Evolutionary conservation across 2,797 vertebrate species (phyloP), one percentile per base, ranked within the genome.

Genomic region (Leuciscus waleckii): DNA sequence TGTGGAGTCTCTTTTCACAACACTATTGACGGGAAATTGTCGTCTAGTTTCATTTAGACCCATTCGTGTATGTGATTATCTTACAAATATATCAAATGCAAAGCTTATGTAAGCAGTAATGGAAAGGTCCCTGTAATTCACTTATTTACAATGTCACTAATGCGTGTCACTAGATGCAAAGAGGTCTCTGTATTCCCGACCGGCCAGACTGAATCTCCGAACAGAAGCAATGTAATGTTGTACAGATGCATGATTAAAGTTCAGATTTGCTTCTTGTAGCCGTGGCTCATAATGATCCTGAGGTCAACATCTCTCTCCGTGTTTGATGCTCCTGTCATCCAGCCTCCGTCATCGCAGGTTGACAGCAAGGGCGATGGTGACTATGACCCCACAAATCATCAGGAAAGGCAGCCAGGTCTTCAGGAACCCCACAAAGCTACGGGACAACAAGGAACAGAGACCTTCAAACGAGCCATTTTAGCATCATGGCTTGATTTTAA

Each of bases 381-480:
- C 77, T 16, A 97, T 92, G 88, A 96, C 90, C 51, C 97, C 97
- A 86, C 94, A 90, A 82, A 99, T 91, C 89, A 99, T 96, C 43
- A 97, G 23, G 88, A 98, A 99, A 71, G 98, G 98, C 61, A 99
- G 94, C 98, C 98, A 99, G 87, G 97, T 99, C 94, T 98, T 99
- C 92, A 99, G 94, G 87, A 99, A 96, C 0, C 96, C 97, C 4
- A 95, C 95, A 76, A 96, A 90, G 88, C 98, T 99, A 94, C 87
- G 92, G 89, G 86, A 51, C 90, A 54, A 86, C 56, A 74, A 51
- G 56, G 67, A 91, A 26, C 39, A 56, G 51, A 82, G 88, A 88
- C 87, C 92, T 89, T 43, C 43, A 51, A 21, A 51, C 10, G 1
- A 54, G 39, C 41, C 0, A 9, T 29, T 49, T 54, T 32, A 56